Evolutionary conservation across 2,797 vertebrate species (phyloP).

Genomic region (Gambusia yucatana): DNA sequence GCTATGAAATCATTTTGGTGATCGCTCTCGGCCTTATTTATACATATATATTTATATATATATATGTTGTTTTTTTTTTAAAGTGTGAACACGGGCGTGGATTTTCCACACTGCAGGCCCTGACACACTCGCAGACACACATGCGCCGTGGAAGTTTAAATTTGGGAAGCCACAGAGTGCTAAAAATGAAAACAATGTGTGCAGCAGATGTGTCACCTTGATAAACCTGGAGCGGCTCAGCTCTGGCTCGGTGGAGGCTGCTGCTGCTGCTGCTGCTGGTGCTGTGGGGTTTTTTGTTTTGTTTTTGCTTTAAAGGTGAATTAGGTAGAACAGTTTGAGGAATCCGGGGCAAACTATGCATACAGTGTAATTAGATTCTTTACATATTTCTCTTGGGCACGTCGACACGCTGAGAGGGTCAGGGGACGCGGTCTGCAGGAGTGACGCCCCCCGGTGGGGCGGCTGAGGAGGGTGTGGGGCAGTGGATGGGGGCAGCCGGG

Average conservation of each 20-base stretch:
- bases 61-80: too few relatives aligned
- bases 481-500: slow-evolving; percentile 43
- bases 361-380: slow-evolving; percentile 70
- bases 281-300: slow-evolving; percentile 23
- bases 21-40: slow-evolving; percentile 11
- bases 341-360: slow-evolving; percentile 51
- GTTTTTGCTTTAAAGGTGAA: slow-evolving; percentile 29
- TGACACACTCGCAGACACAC: slow-evolving; percentile 14
- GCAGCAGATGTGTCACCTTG: slow-evolving; percentile 62
- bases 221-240: slow-evolving; percentile 57
- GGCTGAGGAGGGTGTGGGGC: too few relatives aligned
- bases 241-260: slow-evolving; percentile 35
- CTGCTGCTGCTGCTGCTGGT: slow-evolving; percentile 4
- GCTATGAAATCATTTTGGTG: slow-evolving; percentile 47
- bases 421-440: slow-evolving; percentile 66
- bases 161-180: slow-evolving; percentile 71
- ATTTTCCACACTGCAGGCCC: slow-evolving; percentile 54
- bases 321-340: slow-evolving; percentile 41
- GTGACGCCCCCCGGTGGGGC: slow-evolving; percentile 38
- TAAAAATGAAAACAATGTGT: slow-evolving; percentile 69
- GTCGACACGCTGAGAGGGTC: slow-evolving; percentile 54
- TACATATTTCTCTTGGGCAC: slow-evolving; percentile 57
- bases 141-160: slow-evolving; percentile 56
- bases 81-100: slow-evolving; percentile 46
- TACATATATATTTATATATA: too few relatives aligned